Evolutionary conservation across 2,888 invertebrate genomes (phyloP), one percentile per base, ranked within the genome.

Genomic region (Dolichomitus sp.): DNA sequence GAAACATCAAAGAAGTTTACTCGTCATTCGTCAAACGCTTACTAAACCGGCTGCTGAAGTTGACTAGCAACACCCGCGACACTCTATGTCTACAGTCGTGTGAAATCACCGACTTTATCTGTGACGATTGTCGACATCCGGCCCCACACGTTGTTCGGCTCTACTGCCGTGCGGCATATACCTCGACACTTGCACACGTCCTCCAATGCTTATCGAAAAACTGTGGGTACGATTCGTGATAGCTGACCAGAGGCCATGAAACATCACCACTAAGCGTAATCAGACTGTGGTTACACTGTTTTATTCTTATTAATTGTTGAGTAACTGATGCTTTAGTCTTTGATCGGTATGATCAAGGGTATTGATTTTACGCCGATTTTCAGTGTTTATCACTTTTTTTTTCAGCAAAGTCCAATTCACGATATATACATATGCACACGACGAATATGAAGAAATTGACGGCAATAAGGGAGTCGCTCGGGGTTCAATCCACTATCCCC

Each of bases 101-200:
- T 80, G 66, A 73, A 76, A 76, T 83, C 80, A 76, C 63, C 80
- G 72, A 77, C 80, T 83, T 83, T 83, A 83, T 83, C 83, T 57
- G 66, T 68, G 73, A 59, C 80, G 76, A 80, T 45, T 73, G 76
- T 66, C 73, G 73, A 69, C 70, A 83, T 83, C 83, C 83, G 83
- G 83, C 50, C 40, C 63, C 63, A 80, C 80, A 72, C 69, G 76
- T 54, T 80, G 37, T 23, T 17, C 61, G 37, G 2, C 19, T 63
- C 40, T 40, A 63, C 23, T 4, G 30, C 61, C 12, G 33, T 6
- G 57, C 52, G 40, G 27, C 52, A 68, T 37, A 61, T 52, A 14
- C 27, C 40, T 27, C 70, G 57, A 57, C 70, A 57, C 54, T 70
- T 57, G 37, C 12, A 57, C 42, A 17, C 65, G 70, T 57, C 52